Evolutionary conservation across 2,888 invertebrate species (phyloP).

Genomic region (Pollenia angustigena): DNA sequence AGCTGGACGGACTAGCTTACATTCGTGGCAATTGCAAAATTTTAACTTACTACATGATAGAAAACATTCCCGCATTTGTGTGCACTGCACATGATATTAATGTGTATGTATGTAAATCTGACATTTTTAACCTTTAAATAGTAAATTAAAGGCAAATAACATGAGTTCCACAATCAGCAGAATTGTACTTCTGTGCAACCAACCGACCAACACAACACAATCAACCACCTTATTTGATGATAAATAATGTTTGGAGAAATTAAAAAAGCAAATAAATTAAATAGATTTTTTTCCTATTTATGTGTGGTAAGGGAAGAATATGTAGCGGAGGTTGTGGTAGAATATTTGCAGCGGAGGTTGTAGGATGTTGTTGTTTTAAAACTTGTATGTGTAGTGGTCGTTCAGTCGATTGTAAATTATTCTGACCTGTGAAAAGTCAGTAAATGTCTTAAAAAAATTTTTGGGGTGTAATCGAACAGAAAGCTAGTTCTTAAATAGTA

Average conservation of each 20-base stretch:
- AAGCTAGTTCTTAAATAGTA: conserved; percentile 5
- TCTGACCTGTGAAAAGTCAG: conserved; percentile 2
- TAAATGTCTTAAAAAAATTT: conserved; percentile 2
- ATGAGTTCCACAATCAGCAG: conserved; percentile 59
- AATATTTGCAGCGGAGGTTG: background rate
- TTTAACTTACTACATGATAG: conserved; percentile 10
- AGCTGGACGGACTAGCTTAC: background rate
- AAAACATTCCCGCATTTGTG: conserved; percentile 36
- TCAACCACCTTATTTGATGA: conserved; percentile 45
- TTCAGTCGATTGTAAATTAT: conserved; percentile 13
- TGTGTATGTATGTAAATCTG: conserved; percentile 65
- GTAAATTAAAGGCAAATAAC: conserved; percentile 73
- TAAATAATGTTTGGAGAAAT: conserved; percentile 60
- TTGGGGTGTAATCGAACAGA: conserved; percentile 55
- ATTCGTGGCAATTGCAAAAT: conserved; percentile 19
- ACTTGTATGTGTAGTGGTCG: conserved; percentile 20
- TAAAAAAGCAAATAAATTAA: conserved; percentile 60
- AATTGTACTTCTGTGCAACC: conserved; percentile 40
- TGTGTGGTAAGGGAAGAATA: conserved; percentile 2
- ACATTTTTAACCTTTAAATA: conserved; percentile 73
- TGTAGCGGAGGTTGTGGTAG: conserved; percentile 10
- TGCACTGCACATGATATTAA: conserved; percentile 9
- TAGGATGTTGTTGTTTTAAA: conserved; percentile 2
- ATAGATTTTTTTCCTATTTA: background rate
- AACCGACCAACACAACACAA: conserved; percentile 1